Evolutionary conservation across 2,113 vertebrate genomes (phyloP).

Genomic region (Syngnathoides biaculeatus): DNA sequence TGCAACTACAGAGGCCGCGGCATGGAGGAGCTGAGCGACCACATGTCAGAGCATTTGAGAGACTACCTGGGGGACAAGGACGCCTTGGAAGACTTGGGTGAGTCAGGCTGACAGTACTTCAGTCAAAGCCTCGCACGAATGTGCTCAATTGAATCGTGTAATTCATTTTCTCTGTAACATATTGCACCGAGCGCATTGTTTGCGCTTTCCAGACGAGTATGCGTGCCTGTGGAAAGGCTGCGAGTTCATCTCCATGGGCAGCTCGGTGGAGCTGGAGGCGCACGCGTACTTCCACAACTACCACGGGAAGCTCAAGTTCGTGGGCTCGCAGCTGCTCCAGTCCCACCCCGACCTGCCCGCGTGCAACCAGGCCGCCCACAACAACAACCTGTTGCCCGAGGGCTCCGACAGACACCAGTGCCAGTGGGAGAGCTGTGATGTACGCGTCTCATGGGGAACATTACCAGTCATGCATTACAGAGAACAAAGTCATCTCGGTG

Average conservation of each 20-base stretch:
- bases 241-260: conserved; percentile 69
- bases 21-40: conserved; percentile 72
- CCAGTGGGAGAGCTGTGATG: conserved; percentile 76
- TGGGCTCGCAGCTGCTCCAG: conserved; percentile 59
- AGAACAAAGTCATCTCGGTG: too few relatives aligned
- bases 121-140: too few relatives aligned
- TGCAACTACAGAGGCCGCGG: conserved; percentile 62
- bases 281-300: conserved; percentile 72
- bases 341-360: conserved; percentile 59
- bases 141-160: not conserved
- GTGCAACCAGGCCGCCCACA: conserved; percentile 63
- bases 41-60: conserved; percentile 59
- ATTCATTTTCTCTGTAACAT: too few relatives aligned
- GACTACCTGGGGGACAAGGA: conserved; percentile 70
- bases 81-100: conserved; percentile 77
- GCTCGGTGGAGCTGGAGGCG: conserved; percentile 57
- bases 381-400: conserved; percentile 69
- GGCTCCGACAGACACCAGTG: conserved; percentile 61
- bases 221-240: conserved; percentile 70
- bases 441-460: conserved; percentile 33
- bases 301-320: conserved; percentile 70
- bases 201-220: conserved; percentile 57
- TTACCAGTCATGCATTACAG: too few relatives aligned
- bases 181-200: not conserved
- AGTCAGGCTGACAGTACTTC: conserved; percentile 37